Base-by-base conservation (phyloP, 2,888 invertebrate species). In the Melolontha melolontha region DNA sequence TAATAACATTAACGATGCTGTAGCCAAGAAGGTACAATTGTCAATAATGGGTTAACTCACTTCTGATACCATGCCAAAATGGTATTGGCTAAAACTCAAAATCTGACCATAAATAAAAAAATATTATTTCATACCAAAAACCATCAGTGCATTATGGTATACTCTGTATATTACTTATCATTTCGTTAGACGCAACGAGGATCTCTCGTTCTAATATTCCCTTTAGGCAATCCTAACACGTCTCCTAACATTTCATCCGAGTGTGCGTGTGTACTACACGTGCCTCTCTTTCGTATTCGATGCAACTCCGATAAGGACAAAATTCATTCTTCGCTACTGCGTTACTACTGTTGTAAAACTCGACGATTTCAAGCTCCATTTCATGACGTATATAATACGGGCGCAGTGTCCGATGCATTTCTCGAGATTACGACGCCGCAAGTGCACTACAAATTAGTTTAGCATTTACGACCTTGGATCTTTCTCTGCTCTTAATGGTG, bases 401-500 rank as follows among this genome's bases (percentile, higher is more conserved):
- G 2, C 16, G 39, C 5, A 27, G 5, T 50, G 22, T 22, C 7
- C 50, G 17, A 17, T 50, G 50, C 50, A 50, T 50, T 50, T 50
- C 22, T 22, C 5, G n/a, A 27, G 11, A 22, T 22, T 22, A 10
- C 52, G 14, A 52, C 55, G 40, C 55, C 40, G 17, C 55, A 14
- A 41, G 41, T 17, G 17, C 16, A 41, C 41, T 55, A 55, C 55
- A 55, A 55, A 55, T 55, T 55, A 55, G 41, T 55, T 55, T n/a
- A 11, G n/a, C 40, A 41, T 55, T 55, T 55, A 55, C 41, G 55
- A 55, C 55, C 55, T 55, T 55, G 55, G 41, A 11, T 29, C 55
- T 16, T 16, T 40, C 41, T 17, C 41, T 14, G 11, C 41, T 14
- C 10, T n/a, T 16, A 10, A 41, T 57, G 7, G 4, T 29, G 29